A percentile compares a stretch with the other conserved stretches of the same genome.
phyloP scores from a whole-genome alignment of 2,113 vertebrate species.

The Paradisaea rubra region DNA sequence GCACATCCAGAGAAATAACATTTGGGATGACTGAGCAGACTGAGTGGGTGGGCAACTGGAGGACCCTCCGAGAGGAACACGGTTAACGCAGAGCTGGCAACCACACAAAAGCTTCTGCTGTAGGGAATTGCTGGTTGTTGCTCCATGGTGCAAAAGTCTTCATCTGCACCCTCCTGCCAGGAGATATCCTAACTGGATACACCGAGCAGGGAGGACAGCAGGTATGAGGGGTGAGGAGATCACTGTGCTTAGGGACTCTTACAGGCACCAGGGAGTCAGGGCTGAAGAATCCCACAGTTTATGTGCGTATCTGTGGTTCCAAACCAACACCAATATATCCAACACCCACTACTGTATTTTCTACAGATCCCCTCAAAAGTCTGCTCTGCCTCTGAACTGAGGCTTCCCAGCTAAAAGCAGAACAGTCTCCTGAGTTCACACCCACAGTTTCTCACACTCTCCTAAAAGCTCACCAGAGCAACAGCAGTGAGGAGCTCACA shows the following conservation, averaged over 20 bases:
- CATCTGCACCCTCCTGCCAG: not conserved
- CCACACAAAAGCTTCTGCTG: conserved; percentile 23
- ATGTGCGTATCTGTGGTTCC: not conserved
- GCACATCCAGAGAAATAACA: conserved; percentile 66
- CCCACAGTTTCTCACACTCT: not conserved
- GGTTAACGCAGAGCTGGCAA: conserved; percentile 51
- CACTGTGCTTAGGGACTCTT: not conserved
- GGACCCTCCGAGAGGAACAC: conserved; percentile 55
- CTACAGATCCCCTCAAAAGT: not conserved
- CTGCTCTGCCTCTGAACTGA: not conserved
- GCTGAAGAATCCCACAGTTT: not conserved
- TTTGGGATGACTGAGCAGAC: conserved; percentile 71
- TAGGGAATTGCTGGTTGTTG: not conserved
- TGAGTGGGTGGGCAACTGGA: conserved; percentile 70
- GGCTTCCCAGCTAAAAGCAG: not conserved
- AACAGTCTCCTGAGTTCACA: not conserved
- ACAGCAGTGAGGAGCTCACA: not conserved
- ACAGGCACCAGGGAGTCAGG: not conserved
- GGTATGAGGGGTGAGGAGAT: not conserved
- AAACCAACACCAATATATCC: not conserved
- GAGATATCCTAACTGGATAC: not conserved
- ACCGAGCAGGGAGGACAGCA: rapidly evolving
- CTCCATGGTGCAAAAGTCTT: not conserved
- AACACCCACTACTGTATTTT: not conserved
- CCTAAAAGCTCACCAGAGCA: not conserved